phyloP scores from a whole-genome alignment of 2,113 vertebrate genomes.

The Myiopsitta monachus region DNA sequence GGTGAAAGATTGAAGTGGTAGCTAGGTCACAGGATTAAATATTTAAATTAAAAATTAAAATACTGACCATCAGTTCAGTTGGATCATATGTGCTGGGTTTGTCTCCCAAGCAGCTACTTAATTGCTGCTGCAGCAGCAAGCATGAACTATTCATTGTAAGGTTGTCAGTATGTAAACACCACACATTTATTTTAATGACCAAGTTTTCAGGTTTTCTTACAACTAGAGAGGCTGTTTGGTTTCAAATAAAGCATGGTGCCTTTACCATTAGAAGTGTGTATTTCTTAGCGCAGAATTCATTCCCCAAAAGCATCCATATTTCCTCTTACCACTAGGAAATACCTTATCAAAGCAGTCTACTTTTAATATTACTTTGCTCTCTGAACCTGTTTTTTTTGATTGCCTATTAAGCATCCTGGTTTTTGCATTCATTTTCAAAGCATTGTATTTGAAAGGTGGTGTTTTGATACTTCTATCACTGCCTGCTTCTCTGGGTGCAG shows the following conservation, averaged over 20 bases:
- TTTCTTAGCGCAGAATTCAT: neutral
- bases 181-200: neutral
- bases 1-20: neutral
- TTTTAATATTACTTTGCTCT: neutral
- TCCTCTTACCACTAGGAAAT: neutral
- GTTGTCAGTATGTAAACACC: neutral
- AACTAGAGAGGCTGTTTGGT: neutral
- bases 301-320: neutral
- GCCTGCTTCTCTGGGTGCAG: neutral
- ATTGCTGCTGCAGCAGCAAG: neutral
- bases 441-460: neutral
- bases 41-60: neutral
- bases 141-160: neutral
- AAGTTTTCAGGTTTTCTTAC: neutral
- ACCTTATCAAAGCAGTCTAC: neutral
- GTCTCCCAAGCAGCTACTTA: neutral
- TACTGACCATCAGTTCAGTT: neutral
- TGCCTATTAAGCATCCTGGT: neutral
- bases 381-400: neutral
- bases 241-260: neutral
- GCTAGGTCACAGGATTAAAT: neutral
- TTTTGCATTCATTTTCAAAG: neutral
- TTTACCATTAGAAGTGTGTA: neutral
- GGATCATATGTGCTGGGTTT: neutral
- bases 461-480: neutral